Evolutionary conservation across 2,888 invertebrate species (phyloP), one percentile per base, ranked within the genome.

Genomic region (Orthonevra nobilis): DNA sequence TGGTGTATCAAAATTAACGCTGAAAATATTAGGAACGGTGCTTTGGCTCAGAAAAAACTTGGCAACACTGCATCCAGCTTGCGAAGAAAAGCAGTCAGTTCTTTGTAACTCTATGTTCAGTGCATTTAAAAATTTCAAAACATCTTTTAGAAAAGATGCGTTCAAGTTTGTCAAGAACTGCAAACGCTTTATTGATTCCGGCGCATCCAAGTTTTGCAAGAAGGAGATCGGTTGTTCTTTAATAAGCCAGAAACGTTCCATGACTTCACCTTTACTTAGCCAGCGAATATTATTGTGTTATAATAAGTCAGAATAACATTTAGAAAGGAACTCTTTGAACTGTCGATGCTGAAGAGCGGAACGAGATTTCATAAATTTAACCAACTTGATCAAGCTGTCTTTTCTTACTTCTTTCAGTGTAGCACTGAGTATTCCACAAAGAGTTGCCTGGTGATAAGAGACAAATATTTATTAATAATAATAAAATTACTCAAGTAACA

Each of bases 31-130:
- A n/a, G n/a, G n/a, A n/a, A n/a, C n/a, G n/a, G n/a, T n/a, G n/a
- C n/a, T n/a, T n/a, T n/a, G n/a, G n/a, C n/a, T n/a, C n/a, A n/a
- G n/a, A n/a, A n/a, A n/a, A n/a, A n/a, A n/a, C n/a, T n/a, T n/a
- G n/a, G n/a, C n/a, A n/a, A n/a, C n/a, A n/a, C n/a, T n/a, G n/a
- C n/a, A 36, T 36, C 23, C 34, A 50, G 50, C 50, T 50, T 34
- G 9, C 50, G 50, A 36, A 20, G 34, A 52, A 52, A 36, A 56
- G 40, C 30, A 2, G 40, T 12, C 10, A 40, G 15, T 30, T 26
- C 52, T 26, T 38, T 52, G 36, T 52, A 52, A 52, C 52, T 52
- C 1, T 1, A 15, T 23, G n/a, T 52, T 52, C 14, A 38, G 36
- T 1, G 14, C 50, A 34, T 20, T 48, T 48, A 48, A 48, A 32